A percentile compares a stretch with the other conserved stretches of the same genome.
Conservation (phyloP, 2,888 invertebrate species). For the Mythimna vitellina region DNA sequence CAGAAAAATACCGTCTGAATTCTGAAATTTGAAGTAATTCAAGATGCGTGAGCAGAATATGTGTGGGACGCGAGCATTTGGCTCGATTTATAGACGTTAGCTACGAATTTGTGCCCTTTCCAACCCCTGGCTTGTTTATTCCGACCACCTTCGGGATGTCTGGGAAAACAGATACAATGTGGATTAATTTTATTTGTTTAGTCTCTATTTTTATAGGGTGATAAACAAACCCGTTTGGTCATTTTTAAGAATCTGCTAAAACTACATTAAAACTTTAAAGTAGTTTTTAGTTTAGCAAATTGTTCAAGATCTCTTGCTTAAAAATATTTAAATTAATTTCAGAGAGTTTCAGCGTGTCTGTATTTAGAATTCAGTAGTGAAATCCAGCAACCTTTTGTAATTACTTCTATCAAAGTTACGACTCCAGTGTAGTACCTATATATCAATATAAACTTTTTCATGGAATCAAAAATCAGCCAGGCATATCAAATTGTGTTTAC, state of each 20-base stretch:
- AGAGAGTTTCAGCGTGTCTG: too few relatives aligned
- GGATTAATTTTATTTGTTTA: constrained; percentile 35
- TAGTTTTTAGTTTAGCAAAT: background rate
- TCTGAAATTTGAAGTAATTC: constrained; percentile 67
- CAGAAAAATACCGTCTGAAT: constrained; percentile 67
- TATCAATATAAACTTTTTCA: constrained; percentile 17
- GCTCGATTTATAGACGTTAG: constrained; percentile 72
- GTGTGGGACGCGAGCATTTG: constrained; percentile 62
- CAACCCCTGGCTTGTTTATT: constrained; percentile 68
- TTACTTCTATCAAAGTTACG: background rate
- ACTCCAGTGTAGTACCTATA: constrained; percentile 1
- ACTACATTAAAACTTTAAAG: background rate
- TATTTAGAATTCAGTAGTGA: too few relatives aligned
- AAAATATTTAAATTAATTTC: background rate
- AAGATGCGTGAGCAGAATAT: constrained; percentile 71
- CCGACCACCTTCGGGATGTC: constrained; percentile 43
- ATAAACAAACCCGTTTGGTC: too few relatives aligned
- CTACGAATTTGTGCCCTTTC: constrained; percentile 68
- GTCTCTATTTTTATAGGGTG: background rate
- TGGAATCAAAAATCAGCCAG: constrained; percentile 3
- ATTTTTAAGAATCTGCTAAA: background rate
- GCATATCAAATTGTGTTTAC: constrained; percentile 25
- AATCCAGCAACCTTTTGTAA: background rate
- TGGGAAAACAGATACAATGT: constrained; percentile 38
- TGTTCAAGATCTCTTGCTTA: too few relatives aligned